Percentiles rank a stretch among this genome's conserved stretches.
These are phyloP conservation scores for Cheiracanthium punctorium DNA, from an alignment of 2,888 invertebrate genomes.

Conservation along the genomic window DNA sequence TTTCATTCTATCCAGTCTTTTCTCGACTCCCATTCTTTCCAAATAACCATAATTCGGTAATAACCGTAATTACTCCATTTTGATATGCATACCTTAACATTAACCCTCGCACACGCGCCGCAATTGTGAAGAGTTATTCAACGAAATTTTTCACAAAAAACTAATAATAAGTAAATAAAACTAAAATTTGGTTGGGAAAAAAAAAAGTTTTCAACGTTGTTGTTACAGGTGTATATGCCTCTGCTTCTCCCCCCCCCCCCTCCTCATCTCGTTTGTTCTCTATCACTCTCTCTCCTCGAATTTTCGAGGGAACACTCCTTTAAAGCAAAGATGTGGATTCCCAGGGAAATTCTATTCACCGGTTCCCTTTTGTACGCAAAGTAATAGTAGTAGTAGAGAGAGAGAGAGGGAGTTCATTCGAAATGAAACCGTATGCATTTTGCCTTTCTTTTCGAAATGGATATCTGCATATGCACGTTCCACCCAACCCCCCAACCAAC, in stretches of 20 bases:
- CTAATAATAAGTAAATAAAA: neutral
- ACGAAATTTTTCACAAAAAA: too few relatives aligned
- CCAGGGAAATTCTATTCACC: neutral
- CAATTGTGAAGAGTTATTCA: too few relatives aligned
- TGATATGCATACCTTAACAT: neutral
- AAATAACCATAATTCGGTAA: neutral
- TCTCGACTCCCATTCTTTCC: too few relatives aligned
- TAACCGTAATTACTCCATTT: neutral
- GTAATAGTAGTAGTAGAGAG: neutral
- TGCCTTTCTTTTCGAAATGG: constrained; percentile 33
- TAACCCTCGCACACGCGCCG: too few relatives aligned
- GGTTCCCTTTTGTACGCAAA: neutral
- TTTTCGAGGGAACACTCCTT: neutral
- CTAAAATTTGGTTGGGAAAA: neutral
- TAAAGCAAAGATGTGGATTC: neutral
- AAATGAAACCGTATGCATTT: constrained; percentile 65
- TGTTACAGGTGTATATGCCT: constrained; percentile 1
- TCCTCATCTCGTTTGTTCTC: neutral
- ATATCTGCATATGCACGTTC: constrained; percentile 49
- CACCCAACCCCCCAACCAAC: neutral
- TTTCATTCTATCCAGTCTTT: too few relatives aligned
- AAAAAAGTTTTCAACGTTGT: neutral
- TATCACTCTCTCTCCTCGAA: neutral
- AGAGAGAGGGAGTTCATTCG: constrained; percentile 9
- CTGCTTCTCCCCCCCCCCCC: neutral